Evolutionary conservation across 2,113 vertebrate species (phyloP).

Genomic region (Arizona elegans): DNA sequence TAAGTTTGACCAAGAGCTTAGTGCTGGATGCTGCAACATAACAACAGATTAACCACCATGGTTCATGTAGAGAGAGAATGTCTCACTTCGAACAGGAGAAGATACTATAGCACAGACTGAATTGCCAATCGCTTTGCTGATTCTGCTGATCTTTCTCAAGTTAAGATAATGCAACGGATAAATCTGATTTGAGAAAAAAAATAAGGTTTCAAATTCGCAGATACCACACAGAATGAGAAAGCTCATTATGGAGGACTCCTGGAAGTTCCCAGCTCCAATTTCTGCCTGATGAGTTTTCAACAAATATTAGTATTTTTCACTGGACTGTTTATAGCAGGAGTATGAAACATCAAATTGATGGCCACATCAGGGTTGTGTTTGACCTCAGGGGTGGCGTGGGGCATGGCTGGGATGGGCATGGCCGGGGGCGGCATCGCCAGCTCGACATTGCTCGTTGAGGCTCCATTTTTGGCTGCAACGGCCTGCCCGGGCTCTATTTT

Average conservation of each 20-base stretch:
- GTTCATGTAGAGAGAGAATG: neutral
- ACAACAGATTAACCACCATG: neutral
- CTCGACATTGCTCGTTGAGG: too few relatives aligned
- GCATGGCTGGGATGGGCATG: too few relatives aligned
- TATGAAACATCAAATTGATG: too few relatives aligned
- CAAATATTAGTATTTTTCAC: neutral
- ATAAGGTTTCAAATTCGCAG: neutral
- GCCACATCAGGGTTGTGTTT: too few relatives aligned
- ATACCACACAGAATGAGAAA: neutral
- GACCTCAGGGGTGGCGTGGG: too few relatives aligned
- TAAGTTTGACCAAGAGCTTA: neutral
- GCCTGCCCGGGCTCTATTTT: too few relatives aligned
- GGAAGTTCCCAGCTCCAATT: neutral
- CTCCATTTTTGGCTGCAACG: too few relatives aligned
- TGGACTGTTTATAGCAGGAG: neutral
- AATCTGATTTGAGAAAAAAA: neutral
- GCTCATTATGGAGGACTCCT: neutral
- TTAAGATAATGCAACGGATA: neutral
- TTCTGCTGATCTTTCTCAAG: neutral
- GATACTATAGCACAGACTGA: neutral
- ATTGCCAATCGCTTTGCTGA: neutral
- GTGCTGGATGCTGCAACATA: neutral
- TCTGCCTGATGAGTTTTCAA: neutral
- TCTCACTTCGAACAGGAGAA: neutral
- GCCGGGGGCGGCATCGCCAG: too few relatives aligned